Base-by-base conservation (phyloP, 2,113 vertebrate species). In the cattle (Bos taurus) region DNA sequence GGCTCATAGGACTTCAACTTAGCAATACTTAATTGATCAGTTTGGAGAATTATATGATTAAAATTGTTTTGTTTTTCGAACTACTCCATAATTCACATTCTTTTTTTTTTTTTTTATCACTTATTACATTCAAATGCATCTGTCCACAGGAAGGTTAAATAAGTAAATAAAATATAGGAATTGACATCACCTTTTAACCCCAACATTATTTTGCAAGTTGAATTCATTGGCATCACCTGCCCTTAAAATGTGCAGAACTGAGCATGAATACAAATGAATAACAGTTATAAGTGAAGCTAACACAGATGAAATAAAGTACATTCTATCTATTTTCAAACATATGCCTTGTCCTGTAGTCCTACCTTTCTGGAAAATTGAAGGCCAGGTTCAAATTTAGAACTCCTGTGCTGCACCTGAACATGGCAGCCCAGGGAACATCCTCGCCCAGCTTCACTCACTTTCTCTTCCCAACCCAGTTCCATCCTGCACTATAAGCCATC, bases 1-100 rank as follows among this genome's bases (percentile, higher is more conserved):
- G 91, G 40, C 91, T 78, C 93, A 52, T 4, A 97, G 80, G 97
- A 96, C 78, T 94, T 91, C 60, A 93, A 94, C 89, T 97, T 90
- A 87, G 78, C 71, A 91, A 89, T 91, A 83, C 56, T 97, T 88
- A 56, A 84, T 40, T 90, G 85, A 50, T 94, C 91, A 89, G 86
- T 95, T 93, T 86, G 3, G 48, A 91, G 67, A 93, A 94, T 96
- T 82, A 82, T 52, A 59, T 40, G 50, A 96, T 94, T 71, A 85
- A 95, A 96, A 96, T 92, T 89, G 52, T 50, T 26, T 81, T 92
- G 46, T 88, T 95, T 95, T 94, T 48, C 52, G 92, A 90, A 93
- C 26, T 81, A 50, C 10, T 88, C 64, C 56, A 19, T 82, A 95
- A 97, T 78, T 92, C 52, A 77, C 28, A 62, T 77, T 91, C 74